Conservation (phyloP, 92 coral and sea anemone genomes). For the Zoanthus sociatus region DNA sequence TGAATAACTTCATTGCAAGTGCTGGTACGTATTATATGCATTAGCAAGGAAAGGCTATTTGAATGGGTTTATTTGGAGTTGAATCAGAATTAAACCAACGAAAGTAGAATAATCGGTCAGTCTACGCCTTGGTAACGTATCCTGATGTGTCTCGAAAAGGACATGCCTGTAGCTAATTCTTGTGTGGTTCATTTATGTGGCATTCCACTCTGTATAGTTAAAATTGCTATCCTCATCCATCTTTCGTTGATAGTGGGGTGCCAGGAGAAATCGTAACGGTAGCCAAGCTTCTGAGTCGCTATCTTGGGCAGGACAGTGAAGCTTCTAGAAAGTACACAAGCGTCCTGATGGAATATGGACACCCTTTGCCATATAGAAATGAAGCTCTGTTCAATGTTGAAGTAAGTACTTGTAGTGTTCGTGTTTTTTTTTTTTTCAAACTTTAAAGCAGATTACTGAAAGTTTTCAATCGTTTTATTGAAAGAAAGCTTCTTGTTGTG, state of each 20-base stretch:
- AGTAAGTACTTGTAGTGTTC: constrained; percentile 53
- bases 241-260: constrained; percentile 39
- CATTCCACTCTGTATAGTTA: no score
- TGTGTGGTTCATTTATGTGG: no score
- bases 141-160: no score
- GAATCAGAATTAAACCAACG: no score
- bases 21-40: no score
- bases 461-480: background rate
- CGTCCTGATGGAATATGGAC: constrained; percentile 67
- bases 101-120: no score
- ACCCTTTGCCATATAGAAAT: constrained; percentile 73
- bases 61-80: no score
- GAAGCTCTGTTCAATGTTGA: constrained; percentile 50
- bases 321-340: constrained; percentile 59
- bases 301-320: constrained; percentile 76
- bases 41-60: no score
- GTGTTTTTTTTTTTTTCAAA: background rate
- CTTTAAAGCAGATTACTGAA: background rate
- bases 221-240: background rate
- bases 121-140: no score
- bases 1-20: no score
- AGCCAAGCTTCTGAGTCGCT: constrained; percentile 59
- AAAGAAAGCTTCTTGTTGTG: background rate
- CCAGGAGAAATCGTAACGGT: constrained; percentile 76
- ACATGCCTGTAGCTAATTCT: no score